Evolutionary conservation across 2,797 vertebrate species (phyloP), one percentile per base, ranked within the genome.

Genomic region (Scomberomorus guttatus): DNA sequence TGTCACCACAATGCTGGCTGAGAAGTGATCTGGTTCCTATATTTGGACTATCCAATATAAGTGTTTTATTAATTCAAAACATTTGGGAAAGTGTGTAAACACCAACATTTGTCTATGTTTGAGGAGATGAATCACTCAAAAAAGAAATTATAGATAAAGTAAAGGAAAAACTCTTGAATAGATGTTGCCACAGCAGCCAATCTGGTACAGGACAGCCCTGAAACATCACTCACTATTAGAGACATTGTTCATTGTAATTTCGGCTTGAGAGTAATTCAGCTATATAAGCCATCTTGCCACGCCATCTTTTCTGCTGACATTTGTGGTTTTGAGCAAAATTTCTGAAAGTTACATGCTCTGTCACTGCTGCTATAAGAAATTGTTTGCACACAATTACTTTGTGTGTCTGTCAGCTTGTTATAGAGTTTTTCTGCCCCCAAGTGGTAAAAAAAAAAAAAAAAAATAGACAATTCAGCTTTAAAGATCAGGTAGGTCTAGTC

Each of bases 61-160:
- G 0, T 25, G 17, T 63, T 54, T 44, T 4, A 63, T 64, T 66
- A 1, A 34, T 52, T 64, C 7, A 22, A 57, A 24, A 11, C 11
- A 17, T 77, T 69, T 63, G 5, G 17, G 34, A 52, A 44, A 34
- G 15, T 62, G n/a, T 59, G 17, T 22, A 63, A 69, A 15, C 18
- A 68, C 34, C 65, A 6, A 29, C 27, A 60, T 37, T 7, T 50
- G 39, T 51, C 24, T 17, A 2, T 65, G 27, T 77, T 63, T 74
- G 42, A 58, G 44, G 59, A 37, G 27, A 81, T 62, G 34, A 59
- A 48, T 75, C 46, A 67, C 44, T 56, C 18, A 42, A 29, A 52
- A 22, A 55, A 58, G 12, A 1, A 39, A 42, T 32, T 6, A 24
- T 2, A 15, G n/a, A 60, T 1, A 24, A 32, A 34, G 11, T 3